A percentile compares a stretch with the other conserved stretches of the same genome.
These are phyloP conservation scores for Dione juno DNA, from an alignment of 2,888 invertebrate species.

Conservation along the genomic window DNA sequence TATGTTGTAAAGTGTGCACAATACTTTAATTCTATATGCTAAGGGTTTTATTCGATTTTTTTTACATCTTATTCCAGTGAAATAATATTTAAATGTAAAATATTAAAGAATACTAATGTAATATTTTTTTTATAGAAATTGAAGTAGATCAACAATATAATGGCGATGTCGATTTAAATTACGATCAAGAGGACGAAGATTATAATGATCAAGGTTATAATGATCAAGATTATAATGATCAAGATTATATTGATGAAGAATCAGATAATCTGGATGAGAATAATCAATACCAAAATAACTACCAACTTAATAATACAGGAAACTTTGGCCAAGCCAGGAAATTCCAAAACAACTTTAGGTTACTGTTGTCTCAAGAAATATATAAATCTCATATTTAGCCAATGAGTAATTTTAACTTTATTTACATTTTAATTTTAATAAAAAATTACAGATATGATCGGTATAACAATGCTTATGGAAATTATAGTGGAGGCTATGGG, in stretches of 20 bases:
- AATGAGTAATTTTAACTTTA: not conserved
- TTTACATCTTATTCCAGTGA: too few relatives aligned
- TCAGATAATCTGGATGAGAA: not conserved
- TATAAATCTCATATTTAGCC: not conserved
- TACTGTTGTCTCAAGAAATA: not conserved
- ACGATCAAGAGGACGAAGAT: not conserved
- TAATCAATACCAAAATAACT: not conserved
- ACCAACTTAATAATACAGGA: not conserved
- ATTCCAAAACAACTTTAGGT: constrained; percentile 23
- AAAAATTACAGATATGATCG: constrained; percentile 54
- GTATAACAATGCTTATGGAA: constrained; percentile 64
- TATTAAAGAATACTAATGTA: not conserved
- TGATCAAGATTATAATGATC: constrained; percentile 1
- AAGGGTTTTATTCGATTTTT: too few relatives aligned
- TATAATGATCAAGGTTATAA: constrained; percentile 9
- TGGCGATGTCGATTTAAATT: not conserved
- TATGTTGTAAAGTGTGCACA: not conserved
- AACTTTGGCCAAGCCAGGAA: not conserved
- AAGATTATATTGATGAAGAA: not conserved
- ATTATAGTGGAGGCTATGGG: constrained; percentile 64
- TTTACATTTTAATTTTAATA: too few relatives aligned
- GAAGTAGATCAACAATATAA: not conserved
- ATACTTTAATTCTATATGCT: too few relatives aligned
- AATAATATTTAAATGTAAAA: too few relatives aligned
- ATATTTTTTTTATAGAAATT: not conserved